Base-by-base conservation (phyloP, 2,797 vertebrate species). In the Pipistrellus kuhlii region DNA sequence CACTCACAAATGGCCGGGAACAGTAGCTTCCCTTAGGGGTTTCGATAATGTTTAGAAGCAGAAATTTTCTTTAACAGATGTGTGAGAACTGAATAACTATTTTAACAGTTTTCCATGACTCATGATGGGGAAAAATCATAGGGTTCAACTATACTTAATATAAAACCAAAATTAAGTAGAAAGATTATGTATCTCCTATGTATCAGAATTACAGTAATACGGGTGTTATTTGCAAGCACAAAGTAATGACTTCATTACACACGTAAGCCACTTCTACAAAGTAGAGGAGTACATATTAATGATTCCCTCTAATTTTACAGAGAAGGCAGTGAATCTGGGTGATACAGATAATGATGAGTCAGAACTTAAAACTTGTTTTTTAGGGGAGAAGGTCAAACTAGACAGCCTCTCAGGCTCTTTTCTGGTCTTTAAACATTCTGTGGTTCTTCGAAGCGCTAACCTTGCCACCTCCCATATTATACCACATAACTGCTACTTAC, bases 11-110 rank as follows among this genome's bases (percentile, higher is more conserved):
- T 51, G 76, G 57, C 82, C 82, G 69, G 93, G 64, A 88, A 88
- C 5, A 72, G 84, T n/a, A 88, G 89, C 81, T 96, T 95, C 89
- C 94, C 97, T 93, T 91, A 32, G 53, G 95, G 96, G 85, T 38
- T 96, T 62, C 55, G 59, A 81, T 90, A 90, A 96, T 32, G 35
- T 88, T 96, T 76, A 94, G 75, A 94, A 93, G 76, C 32, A 84
- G 85, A 92, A 80, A 72, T 96, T 94, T 94, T 91, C 85, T 86
- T 90, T 93, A 91, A 82, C 85, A 93, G 91, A 93, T 73, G 66
- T 76, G 73, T 86, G 48, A 90, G 84, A 91, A 77, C 44, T 72
- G 48, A 90, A 11, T 83, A 81, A 76, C 62, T 88, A 85, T 80
- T 92, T 96, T 83, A 94, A 78, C 32, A 83, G 93, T 80, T 94